Evolutionary conservation across 2,888 invertebrate species (phyloP).

Genomic region (Smittia sp.): DNA sequence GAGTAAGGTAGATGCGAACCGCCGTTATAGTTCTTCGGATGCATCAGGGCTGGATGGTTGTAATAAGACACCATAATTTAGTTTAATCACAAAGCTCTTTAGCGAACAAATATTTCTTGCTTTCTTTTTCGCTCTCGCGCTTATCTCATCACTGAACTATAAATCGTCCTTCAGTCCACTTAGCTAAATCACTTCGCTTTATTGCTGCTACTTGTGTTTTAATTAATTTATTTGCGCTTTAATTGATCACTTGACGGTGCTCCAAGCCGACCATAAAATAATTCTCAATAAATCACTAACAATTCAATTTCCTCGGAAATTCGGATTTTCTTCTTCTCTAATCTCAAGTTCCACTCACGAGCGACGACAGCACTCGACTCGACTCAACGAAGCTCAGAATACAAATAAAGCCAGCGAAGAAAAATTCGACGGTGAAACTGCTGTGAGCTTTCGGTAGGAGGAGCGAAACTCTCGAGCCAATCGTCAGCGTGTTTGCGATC

Average conservation of each 20-base stretch:
- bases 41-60: conserved; percentile 62
- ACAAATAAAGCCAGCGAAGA: conserved; percentile 14
- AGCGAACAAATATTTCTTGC: not conserved
- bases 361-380: not conserved
- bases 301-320: not conserved
- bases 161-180: not conserved
- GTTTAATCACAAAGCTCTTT: too few species aligned
- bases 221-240: not conserved
- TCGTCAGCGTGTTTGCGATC: not conserved
- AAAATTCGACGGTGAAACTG: not conserved
- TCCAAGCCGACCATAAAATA: not conserved
- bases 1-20: conserved; percentile 59
- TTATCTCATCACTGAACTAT: not conserved
- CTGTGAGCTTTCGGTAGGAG: not conserved
- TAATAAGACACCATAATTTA: conserved; percentile 78
- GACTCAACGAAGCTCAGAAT: not conserved
- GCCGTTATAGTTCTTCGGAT: conserved; percentile 62
- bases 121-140: not conserved
- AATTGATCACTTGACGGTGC: conserved; percentile 16
- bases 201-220: not conserved
- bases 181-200: not conserved
- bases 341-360: not conserved
- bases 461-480: not conserved
- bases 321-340: not conserved
- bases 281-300: conserved; percentile 16